Conservation (phyloP, 2,888 invertebrate species). For the Tiliacea citrago region DNA sequence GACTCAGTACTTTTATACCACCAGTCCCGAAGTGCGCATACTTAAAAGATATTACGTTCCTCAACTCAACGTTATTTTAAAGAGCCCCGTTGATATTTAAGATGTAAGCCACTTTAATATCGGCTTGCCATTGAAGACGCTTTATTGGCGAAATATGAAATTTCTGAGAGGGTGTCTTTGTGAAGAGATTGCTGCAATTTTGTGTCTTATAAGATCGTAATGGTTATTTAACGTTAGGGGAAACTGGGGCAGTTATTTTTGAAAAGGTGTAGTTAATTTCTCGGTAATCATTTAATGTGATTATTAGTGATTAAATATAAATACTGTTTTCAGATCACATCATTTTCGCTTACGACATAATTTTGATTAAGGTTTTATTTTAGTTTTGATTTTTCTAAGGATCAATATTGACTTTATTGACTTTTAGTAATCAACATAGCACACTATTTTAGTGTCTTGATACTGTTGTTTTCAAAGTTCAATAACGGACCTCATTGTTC, state of each 20-base stretch:
- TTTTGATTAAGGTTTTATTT: too few species aligned
- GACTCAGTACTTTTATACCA: conserved; percentile 36
- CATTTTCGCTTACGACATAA: background rate
- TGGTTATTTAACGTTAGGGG: conserved; percentile 41
- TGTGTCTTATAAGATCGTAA: conserved; percentile 51
- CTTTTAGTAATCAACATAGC: background rate
- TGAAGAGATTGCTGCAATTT: conserved; percentile 62
- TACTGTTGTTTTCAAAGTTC: background rate
- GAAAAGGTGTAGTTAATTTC: conserved; percentile 2
- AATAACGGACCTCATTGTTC: background rate
- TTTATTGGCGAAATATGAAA: conserved; percentile 74
- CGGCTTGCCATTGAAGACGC: conserved; percentile 69
- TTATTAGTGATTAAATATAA: too few species aligned
- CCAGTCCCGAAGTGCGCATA: conserved; percentile 51
- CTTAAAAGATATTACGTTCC: conserved; percentile 69
- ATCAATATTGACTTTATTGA: background rate
- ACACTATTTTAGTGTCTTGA: background rate
- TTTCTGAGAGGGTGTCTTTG: conserved; percentile 65
- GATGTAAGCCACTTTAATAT: conserved; percentile 77
- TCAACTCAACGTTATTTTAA: conserved; percentile 64
- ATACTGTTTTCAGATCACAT: background rate
- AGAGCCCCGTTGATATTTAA: conserved; percentile 66
- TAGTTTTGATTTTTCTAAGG: too few species aligned
- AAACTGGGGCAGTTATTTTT: conserved; percentile 19
- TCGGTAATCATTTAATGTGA: conserved; percentile 10